These are phyloP conservation scores for Camponotus fellah DNA, from an alignment of 2,888 invertebrate species.

Conservation along the genomic window DNA sequence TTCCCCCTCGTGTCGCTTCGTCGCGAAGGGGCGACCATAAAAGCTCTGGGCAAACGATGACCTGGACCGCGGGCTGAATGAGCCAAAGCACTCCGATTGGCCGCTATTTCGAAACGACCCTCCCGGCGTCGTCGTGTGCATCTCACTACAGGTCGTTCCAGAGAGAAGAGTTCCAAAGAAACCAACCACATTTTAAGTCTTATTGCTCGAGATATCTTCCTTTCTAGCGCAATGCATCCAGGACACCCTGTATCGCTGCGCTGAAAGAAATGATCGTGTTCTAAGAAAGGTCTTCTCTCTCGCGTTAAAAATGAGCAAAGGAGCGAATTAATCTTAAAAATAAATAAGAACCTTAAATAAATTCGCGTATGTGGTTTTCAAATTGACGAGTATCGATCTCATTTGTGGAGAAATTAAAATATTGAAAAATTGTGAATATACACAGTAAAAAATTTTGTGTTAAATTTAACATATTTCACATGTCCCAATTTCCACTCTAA, in stretches of 20 bases:
- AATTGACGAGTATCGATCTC: neutral
- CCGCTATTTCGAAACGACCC: slow-evolving; percentile 69
- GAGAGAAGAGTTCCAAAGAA: neutral
- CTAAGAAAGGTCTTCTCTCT: neutral
- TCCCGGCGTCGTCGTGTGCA: slow-evolving; percentile 63
- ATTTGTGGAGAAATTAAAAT: neutral
- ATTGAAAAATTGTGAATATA: neutral
- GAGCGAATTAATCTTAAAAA: too few relatives aligned
- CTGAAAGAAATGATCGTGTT: neutral
- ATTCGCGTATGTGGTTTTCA: neutral
- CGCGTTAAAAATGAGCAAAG: neutral
- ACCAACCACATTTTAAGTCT: neutral
- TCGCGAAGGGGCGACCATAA: slow-evolving; percentile 56
- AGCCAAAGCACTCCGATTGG: slow-evolving; percentile 67
- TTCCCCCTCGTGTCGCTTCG: slow-evolving; percentile 37
- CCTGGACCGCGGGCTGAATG: slow-evolving; percentile 69
- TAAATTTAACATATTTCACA: too few relatives aligned
- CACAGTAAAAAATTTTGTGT: too few relatives aligned
- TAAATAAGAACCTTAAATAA: neutral
- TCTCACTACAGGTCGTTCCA: slow-evolving; percentile 32
- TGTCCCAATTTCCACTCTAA: too few relatives aligned
- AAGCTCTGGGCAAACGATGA: slow-evolving; percentile 63
- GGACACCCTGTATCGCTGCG: neutral
- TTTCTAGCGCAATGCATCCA: neutral
- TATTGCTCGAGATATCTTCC: neutral